A percentile compares a stretch with the other conserved stretches of the same genome.
Evolutionary conservation across 2,797 vertebrate genomes (phyloP).

Genomic region (Onychomys leucogaster): DNA sequence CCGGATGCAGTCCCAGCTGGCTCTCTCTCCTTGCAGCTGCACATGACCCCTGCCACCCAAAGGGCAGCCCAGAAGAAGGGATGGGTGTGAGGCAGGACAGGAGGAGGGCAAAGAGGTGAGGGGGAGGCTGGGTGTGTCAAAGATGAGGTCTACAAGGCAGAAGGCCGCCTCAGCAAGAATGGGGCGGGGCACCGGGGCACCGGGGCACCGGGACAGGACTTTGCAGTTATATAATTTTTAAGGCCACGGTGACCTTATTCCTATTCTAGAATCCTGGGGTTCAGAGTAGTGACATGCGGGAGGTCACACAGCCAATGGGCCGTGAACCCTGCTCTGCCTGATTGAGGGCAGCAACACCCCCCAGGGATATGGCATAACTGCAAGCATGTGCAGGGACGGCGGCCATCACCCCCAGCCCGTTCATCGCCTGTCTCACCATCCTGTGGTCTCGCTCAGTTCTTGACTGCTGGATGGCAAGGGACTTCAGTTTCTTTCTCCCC

Average conservation of each 20-base stretch:
- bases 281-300: not conserved
- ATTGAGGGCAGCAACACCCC: fast-evolving
- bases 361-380: not conserved
- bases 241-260: not conserved
- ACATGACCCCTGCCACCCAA: not conserved
- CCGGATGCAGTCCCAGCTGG: too few relatives aligned
- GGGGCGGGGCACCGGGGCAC: too few relatives aligned
- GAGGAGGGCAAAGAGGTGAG: not conserved
- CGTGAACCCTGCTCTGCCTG: not conserved
- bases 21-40: not conserved
- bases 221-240: not conserved
- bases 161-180: not conserved
- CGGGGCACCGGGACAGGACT: not conserved
- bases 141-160: not conserved
- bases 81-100: not conserved
- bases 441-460: not conserved
- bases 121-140: not conserved
- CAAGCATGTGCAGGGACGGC: not conserved
- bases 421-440: not conserved
- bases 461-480: not conserved
- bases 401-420: not conserved
- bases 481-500: not conserved
- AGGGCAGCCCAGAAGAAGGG: not conserved
- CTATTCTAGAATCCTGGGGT: not conserved
- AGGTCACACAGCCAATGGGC: not conserved